Evolutionary conservation across 2,888 invertebrate genomes (phyloP).

Genomic region (Andrena haemorrhoa): DNA sequence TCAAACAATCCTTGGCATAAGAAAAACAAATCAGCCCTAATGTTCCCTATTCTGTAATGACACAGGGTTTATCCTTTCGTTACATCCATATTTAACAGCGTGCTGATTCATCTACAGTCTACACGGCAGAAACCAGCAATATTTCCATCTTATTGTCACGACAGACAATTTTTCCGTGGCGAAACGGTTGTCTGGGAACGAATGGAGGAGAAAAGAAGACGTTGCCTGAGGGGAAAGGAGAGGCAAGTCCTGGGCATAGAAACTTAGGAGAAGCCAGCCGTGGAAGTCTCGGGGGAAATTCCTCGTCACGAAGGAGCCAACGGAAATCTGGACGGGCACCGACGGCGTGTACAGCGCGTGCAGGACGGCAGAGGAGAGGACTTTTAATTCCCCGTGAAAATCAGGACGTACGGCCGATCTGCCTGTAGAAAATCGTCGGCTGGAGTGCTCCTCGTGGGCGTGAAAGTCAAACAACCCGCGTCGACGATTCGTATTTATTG

Average conservation of each 20-base stretch:
- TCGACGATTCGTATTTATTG: slow-evolving; percentile 73
- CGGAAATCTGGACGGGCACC: slow-evolving; percentile 55
- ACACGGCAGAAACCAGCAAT: slow-evolving; percentile 3
- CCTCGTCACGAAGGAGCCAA: slow-evolving; percentile 68
- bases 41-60: too few species aligned
- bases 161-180: not conserved
- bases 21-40: too few species aligned
- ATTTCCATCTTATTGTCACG: not conserved
- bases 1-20: too few species aligned
- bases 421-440: slow-evolving; percentile 25
- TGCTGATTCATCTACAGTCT: not conserved
- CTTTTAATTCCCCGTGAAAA: slow-evolving; percentile 74
- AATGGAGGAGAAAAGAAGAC: not conserved
- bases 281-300: slow-evolving; percentile 77
- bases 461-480: slow-evolving; percentile 52
- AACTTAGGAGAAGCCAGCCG: slow-evolving; percentile 46
- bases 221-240: slow-evolving; percentile 14
- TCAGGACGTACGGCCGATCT: slow-evolving; percentile 55
- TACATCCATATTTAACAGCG: too few species aligned
- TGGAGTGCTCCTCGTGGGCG: slow-evolving; percentile 3
- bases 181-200: not conserved
- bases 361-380: slow-evolving; percentile 19
- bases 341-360: not conserved
- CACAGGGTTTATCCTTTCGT: too few species aligned
- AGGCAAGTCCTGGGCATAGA: slow-evolving; percentile 5